Evolutionary conservation across 2,888 invertebrate species (phyloP), one percentile per base, ranked within the genome.

Genomic region (Pristionchus maxplancki): DNA sequence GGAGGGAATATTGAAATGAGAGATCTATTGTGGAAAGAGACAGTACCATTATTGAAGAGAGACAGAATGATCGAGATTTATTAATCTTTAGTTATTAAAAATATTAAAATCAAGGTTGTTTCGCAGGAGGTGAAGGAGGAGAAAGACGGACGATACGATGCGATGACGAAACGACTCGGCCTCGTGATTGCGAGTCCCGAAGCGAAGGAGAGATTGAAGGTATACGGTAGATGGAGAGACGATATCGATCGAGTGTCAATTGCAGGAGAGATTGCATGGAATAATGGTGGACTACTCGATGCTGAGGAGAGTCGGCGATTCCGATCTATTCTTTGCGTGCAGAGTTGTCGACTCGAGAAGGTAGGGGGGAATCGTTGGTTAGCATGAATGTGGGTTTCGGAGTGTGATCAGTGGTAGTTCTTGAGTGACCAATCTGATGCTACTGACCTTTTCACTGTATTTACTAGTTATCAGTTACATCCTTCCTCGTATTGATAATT

Each of bases 251-350:
- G 31, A 83, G 44, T 44, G 44, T 9, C 40, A 28, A 11, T 62
- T 89, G 20, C 31, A 89, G 89, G 50, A 88, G 17, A 78, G 90
- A 48, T 82, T 90, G 13, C 83, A 90, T 62, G 89, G 89, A n/a
- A 87, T 87, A 37, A 11, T 20, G 5, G 71, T 90, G 5, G 88
- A 88, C 20, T 90, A 89, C 58, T 86, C 87, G 24, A 82, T 31
- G 40, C 53, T 90, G 64, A 82, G 37, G 44, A 64, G 89, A 67
- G 67, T 86, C 34, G 89, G 88, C n/a, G 44, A 78, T n/a, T 37
- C 89, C 31, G 88, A 90, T 37, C 34, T 86, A 8, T 89, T 89
- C 58, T 90, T 89, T 58, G 86, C 85, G 17, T 86, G 88, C 48
- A 71, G 71, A 44, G 88, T 85, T 15, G 44, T 81, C 81, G 81